Percentiles rank a stretch among this genome's conserved stretches.
Conservation (phyloP, 1,140 invertebrate species). For the Scaptomyza montana region DNA sequence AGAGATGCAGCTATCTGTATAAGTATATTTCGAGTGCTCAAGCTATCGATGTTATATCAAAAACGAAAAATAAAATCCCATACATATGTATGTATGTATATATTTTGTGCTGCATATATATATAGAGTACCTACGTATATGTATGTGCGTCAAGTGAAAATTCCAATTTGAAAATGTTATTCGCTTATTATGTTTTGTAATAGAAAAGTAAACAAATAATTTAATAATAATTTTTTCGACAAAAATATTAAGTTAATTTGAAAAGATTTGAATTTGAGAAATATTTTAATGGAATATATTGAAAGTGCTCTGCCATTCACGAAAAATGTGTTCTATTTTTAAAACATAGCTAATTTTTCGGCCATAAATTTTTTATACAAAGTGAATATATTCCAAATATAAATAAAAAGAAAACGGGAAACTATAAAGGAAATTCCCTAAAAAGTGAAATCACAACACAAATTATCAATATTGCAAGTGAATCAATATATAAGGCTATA, state of each 20-base stretch:
- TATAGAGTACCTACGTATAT: too few species aligned
- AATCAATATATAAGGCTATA: neutral
- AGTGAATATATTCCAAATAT: constrained; percentile 61
- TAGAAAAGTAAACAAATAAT: constrained; percentile 67
- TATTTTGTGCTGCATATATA: constrained; percentile 43
- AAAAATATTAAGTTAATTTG: constrained; percentile 29
- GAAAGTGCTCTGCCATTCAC: constrained; percentile 69
- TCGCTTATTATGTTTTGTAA: constrained; percentile 15
- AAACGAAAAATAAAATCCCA: constrained; percentile 33
- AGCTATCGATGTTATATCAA: constrained; percentile 71
- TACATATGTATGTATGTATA: constrained; percentile 49
- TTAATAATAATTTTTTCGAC: constrained; percentile 35
- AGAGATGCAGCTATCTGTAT: constrained; percentile 73
- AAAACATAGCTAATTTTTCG: constrained; percentile 82
- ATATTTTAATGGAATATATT: constrained; percentile 41
- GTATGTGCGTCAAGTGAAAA: constrained; percentile 56
- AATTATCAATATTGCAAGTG: neutral
- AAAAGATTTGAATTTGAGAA: constrained; percentile 58
- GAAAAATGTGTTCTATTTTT: constrained; percentile 79
- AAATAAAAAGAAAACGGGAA: constrained; percentile 32
- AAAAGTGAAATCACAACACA: constrained; percentile 1
- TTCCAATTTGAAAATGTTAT: constrained; percentile 44
- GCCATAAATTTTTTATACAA: constrained; percentile 55
- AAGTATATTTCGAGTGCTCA: constrained; percentile 79
- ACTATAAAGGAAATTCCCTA: neutral